Evolutionary conservation across 2,888 invertebrate species (phyloP).

Genomic region (Brenthis hecate): DNA sequence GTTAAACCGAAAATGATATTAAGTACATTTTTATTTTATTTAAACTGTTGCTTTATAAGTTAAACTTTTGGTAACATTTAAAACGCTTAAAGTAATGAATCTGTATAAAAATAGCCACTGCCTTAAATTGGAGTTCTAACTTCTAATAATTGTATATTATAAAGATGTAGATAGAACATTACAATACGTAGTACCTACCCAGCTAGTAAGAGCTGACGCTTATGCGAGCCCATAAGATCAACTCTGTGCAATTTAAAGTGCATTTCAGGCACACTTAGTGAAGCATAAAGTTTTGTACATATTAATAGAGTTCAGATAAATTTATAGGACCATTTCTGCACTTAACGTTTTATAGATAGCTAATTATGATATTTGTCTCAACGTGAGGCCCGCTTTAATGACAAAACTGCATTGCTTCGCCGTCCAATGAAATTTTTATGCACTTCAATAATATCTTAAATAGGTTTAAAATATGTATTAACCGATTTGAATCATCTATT

Average conservation of each 20-base stretch:
- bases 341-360: slow-evolving; percentile 38
- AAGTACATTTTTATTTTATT: not conserved
- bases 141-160: slow-evolving; percentile 23
- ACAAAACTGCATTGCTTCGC: slow-evolving; percentile 52
- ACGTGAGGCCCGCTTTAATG: slow-evolving; percentile 41
- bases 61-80: not conserved
- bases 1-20: not conserved
- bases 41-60: too few species aligned
- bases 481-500: slow-evolving; percentile 10
- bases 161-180: slow-evolving; percentile 23
- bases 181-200: slow-evolving; percentile 14
- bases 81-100: slow-evolving; percentile 5
- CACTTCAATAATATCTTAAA: slow-evolving; percentile 39
- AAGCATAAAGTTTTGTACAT: slow-evolving; percentile 36
- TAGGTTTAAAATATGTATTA: slow-evolving; percentile 27
- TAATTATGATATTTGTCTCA: slow-evolving; percentile 35
- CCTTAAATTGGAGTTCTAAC: slow-evolving; percentile 29
- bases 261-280: slow-evolving; percentile 23
- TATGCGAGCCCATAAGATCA: not conserved
- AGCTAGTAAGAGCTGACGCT: slow-evolving; percentile 4
- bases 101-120: slow-evolving; percentile 37
- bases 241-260: slow-evolving; percentile 7
- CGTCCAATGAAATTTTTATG: slow-evolving; percentile 49
- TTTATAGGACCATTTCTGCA: slow-evolving; percentile 38
- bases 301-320: slow-evolving; percentile 32